phyloP scores from a whole-genome alignment of 2,797 vertebrate species.

The Oryzias dopingdopingensis region DNA sequence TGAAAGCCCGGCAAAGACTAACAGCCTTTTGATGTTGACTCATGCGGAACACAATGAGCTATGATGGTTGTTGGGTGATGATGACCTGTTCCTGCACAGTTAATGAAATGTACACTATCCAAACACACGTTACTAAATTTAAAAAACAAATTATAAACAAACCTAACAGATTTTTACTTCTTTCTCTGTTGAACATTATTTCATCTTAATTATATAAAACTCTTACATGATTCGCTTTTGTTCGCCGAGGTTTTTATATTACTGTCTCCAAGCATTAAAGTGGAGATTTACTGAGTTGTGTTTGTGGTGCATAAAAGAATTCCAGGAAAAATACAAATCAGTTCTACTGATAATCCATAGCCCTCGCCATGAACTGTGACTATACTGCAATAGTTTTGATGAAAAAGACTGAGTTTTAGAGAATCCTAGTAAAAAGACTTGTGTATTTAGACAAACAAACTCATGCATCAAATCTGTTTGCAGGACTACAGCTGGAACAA shows the following conservation, averaged over 20 bases:
- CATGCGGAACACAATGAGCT: conserved; percentile 28
- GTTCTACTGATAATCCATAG: conserved; percentile 6
- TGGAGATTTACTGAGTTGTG: conserved; percentile 1
- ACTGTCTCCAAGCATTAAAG: not conserved
- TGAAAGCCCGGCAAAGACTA: conserved; percentile 32
- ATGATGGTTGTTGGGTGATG: not conserved
- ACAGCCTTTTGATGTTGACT: conserved; percentile 41
- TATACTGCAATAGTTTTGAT: not conserved
- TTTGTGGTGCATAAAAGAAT: not conserved
- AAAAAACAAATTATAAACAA: too few species aligned
- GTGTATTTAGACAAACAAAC: not conserved
- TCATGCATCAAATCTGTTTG: not conserved
- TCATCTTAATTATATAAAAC: too few species aligned
- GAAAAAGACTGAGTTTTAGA: conserved; percentile 1
- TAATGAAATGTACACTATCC: not conserved
- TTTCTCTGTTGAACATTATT: conserved; percentile 3
- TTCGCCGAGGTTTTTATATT: not conserved
- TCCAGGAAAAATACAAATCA: not conserved
- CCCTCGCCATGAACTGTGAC: not conserved
- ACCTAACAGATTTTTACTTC: conserved; percentile 3
- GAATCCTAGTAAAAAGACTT: not conserved
- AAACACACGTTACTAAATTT: not conserved
- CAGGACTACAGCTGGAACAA: not conserved
- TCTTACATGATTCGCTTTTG: too few species aligned
- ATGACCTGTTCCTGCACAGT: conserved; percentile 12